Evolutionary conservation across 2,797 vertebrate genomes (phyloP), one percentile per base, ranked within the genome.

Genomic region (Alauda arvensis): DNA sequence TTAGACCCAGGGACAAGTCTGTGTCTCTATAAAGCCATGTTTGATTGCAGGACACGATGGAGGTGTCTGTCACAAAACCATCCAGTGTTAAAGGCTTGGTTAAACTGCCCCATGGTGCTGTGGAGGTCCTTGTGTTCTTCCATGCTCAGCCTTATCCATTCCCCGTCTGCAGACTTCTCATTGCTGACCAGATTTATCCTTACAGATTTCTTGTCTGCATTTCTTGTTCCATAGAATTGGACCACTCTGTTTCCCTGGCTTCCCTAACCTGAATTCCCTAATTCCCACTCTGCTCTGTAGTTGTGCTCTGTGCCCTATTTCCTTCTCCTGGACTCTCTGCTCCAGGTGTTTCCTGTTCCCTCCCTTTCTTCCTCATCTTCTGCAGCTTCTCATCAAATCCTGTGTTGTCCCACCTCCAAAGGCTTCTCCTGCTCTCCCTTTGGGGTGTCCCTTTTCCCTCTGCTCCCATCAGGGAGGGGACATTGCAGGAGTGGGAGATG

Each of bases 11-110:
- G 37, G 46, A 16, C 6, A 24, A 72, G 29, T 7, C 1, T 10
- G 7, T 12, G 39, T 10, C 8, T 34, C 33, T 51, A 10, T 59
- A 12, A 40, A 59, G 4, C 33, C 8, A 0, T 2, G 8, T 43
- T n/a, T 31, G 70, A 5, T 11, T 14, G 33, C 39, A 59, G 34
- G 21, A 7, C 20, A 11, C 0, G 0, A 2, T 13, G 34, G 19
- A 48, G 33, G 51, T 28, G 39, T 42, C 70, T 55, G 40, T 20
- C 33, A 4, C 24, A 59, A 4, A 18, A 57, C 42, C 11, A 4
- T 16, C 11, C 14, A 17, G 2, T 0, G 2, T 2, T 7, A 26
- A 9, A 61, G 40, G 53, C 57, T 18, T 2, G 39, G 10, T 14
- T 48, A 12, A n/a, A 71, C 45, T 83, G 59, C 31, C 2, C 12